Evolutionary conservation across 2,888 invertebrate species (phyloP), one percentile per base, ranked within the genome.

Genomic region (Urechis unicinctus): DNA sequence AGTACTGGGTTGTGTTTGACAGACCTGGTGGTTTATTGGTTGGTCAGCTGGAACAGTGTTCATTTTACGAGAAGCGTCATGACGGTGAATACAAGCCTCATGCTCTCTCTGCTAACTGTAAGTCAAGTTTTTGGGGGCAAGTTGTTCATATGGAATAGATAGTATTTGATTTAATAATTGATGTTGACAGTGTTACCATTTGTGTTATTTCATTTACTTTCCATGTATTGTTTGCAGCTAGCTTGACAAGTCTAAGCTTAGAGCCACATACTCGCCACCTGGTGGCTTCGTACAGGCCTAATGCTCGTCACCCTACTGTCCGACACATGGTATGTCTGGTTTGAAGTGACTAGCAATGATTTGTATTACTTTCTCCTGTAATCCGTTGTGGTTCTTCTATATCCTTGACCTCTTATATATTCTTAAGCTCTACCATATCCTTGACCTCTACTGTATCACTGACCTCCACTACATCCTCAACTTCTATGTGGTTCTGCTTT

Each of bases 261-360:
- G 86, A 91, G 66, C 73, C 78, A 0, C 78, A 80, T 0, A 83
- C 85, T 0, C 82, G 85, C 48, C 84, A 87, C 55, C 79, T 87
- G 0, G 73, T 91, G 2, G 80, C 90, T 1, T 86, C 89, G 0
- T 84, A 85, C 22, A 82, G 91, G 49, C 86, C 89, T 0, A 84
- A 83, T 50, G 73, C 79, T 0, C 78, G 81, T 61, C 68, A 79
- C 68, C 70, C 85, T 52, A 80, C 81, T 28, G 71, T 72, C 17
- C 64, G 75, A 52, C 77, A 77, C 57, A 67, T 68, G 61, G 73
- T 72, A n/a, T n/a, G n/a, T n/a, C n/a, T n/a, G n/a, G n/a, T n/a
- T n/a, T n/a, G n/a, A n/a, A n/a, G n/a, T n/a, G n/a, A n/a, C n/a
- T n/a, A n/a, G n/a, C n/a, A n/a, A n/a, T n/a, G n/a, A n/a, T n/a